These are phyloP conservation scores for Marasmarcha lunaedactyla DNA, from an alignment of 2,888 invertebrate genomes.

Conservation along the genomic window DNA sequence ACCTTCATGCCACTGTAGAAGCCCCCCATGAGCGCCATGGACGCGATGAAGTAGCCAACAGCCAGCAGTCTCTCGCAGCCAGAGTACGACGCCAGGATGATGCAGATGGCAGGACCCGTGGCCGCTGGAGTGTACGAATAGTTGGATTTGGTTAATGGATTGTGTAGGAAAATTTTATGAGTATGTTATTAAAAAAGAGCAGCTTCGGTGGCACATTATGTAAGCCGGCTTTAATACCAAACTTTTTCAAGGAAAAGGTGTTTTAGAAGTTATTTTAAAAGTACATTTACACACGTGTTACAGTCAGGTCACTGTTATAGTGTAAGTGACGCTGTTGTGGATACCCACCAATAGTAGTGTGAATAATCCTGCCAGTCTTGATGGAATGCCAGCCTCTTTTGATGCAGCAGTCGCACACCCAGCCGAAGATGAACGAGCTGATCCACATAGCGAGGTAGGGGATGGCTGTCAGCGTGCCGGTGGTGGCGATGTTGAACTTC, in stretches of 20 bases:
- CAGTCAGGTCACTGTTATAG: too few relatives aligned
- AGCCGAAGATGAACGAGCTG: slow-evolving; percentile 75
- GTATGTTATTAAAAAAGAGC: too few relatives aligned
- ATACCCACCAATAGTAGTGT: slow-evolving; percentile 76
- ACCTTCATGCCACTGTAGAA: slow-evolving; percentile 79
- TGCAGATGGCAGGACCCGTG: slow-evolving; percentile 73
- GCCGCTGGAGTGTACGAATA: slow-evolving; percentile 57
- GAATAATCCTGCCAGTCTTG: slow-evolving; percentile 72
- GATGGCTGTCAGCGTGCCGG: slow-evolving; percentile 73
- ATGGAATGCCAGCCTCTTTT: slow-evolving; percentile 69
- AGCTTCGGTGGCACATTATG: too few relatives aligned
- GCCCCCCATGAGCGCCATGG: slow-evolving; percentile 78
- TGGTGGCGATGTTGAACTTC: slow-evolving; percentile 74
- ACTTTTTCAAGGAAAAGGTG: too few relatives aligned
- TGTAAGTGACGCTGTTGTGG: too few relatives aligned
- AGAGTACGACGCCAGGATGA: slow-evolving; percentile 73
- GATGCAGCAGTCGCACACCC: slow-evolving; percentile 77
- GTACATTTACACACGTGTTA: too few relatives aligned
- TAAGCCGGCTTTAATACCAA: too few relatives aligned
- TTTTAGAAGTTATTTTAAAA: too few relatives aligned
- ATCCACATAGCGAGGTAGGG: slow-evolving; percentile 79
- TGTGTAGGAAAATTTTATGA: background rate
- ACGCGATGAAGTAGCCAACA: slow-evolving; percentile 73
- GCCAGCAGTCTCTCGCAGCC: slow-evolving; percentile 68
- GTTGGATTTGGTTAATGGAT: background rate